phyloP scores from a whole-genome alignment of 2,797 vertebrate species.

The Craterocephalus amniculus region DNA sequence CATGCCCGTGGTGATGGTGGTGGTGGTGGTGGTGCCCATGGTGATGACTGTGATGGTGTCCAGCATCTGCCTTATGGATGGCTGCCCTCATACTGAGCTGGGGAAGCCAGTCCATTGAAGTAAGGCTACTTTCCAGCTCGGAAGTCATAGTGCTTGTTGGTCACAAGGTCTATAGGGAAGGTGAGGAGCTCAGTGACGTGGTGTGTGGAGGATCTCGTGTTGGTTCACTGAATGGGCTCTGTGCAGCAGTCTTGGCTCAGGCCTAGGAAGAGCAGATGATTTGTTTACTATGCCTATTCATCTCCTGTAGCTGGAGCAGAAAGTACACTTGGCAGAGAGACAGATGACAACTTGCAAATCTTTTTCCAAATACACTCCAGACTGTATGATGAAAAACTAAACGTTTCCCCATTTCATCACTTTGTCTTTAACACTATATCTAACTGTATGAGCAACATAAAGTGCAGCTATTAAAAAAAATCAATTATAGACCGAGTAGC shows the following conservation, averaged over 20 bases:
- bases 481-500: conserved; percentile 34
- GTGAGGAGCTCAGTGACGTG: conserved; percentile 47
- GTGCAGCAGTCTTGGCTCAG: conserved; percentile 73
- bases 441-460: conserved; percentile 24
- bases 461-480: background rate
- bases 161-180: conserved; percentile 36
- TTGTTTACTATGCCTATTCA: conserved; percentile 72
- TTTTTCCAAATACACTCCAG: conserved; percentile 56
- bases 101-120: conserved; percentile 92
- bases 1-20: conserved; percentile 72
- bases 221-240: conserved; percentile 71
- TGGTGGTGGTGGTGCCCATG: conserved; percentile 82
- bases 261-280: conserved; percentile 71
- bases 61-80: conserved; percentile 84
- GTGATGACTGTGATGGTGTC: conserved; percentile 77
- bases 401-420: conserved; percentile 50
- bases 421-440: conserved; percentile 32
- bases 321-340: conserved; percentile 61
- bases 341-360: conserved; percentile 60
- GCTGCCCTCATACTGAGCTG: conserved; percentile 88
- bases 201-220: conserved; percentile 46
- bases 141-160: conserved; percentile 82
- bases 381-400: conserved; percentile 52
- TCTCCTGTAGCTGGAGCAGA: conserved; percentile 64
- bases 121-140: conserved; percentile 90